Evolutionary conservation across 2,797 vertebrate species (phyloP).

Genomic region (Psittacula derbiana): DNA sequence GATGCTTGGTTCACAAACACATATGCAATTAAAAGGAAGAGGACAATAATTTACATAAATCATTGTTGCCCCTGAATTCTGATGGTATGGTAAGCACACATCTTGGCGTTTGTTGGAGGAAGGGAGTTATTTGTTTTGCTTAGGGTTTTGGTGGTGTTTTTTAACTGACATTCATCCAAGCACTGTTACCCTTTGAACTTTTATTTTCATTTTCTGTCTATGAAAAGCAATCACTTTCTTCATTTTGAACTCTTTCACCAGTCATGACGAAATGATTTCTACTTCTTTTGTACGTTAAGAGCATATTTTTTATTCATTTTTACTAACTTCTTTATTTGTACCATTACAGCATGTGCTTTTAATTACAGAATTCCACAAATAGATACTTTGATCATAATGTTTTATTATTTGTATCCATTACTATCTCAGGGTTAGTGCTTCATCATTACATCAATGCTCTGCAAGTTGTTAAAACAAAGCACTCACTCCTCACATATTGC

Average conservation of each 20-base stretch:
- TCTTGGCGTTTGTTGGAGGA: not conserved
- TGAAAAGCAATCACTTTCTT: not conserved
- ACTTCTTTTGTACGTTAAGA: not conserved
- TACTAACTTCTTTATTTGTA: not conserved
- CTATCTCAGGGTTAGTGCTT: not conserved
- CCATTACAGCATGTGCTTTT: not conserved
- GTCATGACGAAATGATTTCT: not conserved
- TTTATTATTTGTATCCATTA: not conserved
- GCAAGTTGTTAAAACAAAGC: not conserved
- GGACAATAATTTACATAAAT: not conserved
- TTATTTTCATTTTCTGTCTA: not conserved
- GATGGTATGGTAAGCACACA: not conserved
- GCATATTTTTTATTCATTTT: not conserved
- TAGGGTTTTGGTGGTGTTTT: rapidly evolving
- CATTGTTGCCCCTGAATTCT: not conserved
- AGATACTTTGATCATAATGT: not conserved
- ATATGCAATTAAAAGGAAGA: not conserved
- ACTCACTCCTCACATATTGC: not conserved
- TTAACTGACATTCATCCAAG: not conserved
- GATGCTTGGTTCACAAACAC: not conserved
- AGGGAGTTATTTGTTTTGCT: not conserved
- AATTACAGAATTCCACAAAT: not conserved
- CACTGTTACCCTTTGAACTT: not conserved
- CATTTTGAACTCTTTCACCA: not conserved
- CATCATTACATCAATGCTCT: not conserved